phyloP scores from a whole-genome alignment of 2,113 vertebrate species.

The Brevimyrus niger region DNA sequence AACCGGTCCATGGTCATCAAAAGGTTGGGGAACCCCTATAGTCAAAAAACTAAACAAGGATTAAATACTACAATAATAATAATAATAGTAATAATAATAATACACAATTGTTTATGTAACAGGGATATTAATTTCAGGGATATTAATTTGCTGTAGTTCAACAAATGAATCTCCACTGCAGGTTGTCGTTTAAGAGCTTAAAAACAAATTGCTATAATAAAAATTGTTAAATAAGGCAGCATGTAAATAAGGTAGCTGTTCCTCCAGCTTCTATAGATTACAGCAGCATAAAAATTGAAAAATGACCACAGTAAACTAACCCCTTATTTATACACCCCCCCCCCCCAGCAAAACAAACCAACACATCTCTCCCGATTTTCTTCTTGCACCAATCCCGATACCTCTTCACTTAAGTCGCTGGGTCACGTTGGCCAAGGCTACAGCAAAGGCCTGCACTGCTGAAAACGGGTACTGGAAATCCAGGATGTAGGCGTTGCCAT shows the following conservation, averaged over 20 bases:
- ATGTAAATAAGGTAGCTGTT: constrained; percentile 51
- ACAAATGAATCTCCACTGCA: neutral
- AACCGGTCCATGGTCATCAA: neutral
- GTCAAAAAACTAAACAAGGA: neutral
- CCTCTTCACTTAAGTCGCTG: constrained; percentile 87
- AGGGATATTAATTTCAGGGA: neutral
- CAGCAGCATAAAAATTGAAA: constrained; percentile 47
- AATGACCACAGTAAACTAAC: constrained; percentile 48
- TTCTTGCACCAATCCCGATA: constrained; percentile 4
- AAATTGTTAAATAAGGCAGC: constrained; percentile 50
- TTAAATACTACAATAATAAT: neutral
- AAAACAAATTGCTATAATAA: constrained; percentile 30
- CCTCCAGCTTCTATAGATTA: constrained; percentile 44
- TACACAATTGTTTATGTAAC: neutral
- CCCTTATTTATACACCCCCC: neutral
- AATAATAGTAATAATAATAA: neutral
- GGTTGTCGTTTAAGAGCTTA: neutral
- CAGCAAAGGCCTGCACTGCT: constrained; percentile 96
- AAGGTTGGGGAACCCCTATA: neutral
- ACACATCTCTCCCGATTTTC: neutral
- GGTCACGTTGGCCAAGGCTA: constrained; percentile 97
- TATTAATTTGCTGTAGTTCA: neutral
- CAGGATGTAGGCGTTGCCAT: constrained; percentile 95
- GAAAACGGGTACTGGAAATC: constrained; percentile 99
- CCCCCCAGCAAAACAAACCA: neutral